A percentile compares a stretch with the other conserved stretches of the same genome.
Conservation (phyloP, 2,113 vertebrate species). For the Amphiprion percula region DNA sequence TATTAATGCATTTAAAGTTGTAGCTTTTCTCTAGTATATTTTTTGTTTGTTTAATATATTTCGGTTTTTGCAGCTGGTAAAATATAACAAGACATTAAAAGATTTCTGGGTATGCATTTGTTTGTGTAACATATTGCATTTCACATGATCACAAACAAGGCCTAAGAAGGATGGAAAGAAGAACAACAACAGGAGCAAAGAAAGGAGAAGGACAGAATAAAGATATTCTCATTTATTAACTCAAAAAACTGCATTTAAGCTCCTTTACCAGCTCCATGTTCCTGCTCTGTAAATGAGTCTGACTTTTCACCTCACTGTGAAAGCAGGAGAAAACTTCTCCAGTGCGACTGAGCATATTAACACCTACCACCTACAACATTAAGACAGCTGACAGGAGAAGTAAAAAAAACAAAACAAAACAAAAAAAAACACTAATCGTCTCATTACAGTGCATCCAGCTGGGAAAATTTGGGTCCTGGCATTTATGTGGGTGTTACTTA, state of each 20-base stretch:
- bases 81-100: too few species aligned
- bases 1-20: too few species aligned
- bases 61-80: too few species aligned
- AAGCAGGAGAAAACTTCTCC: not conserved
- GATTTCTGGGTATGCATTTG: too few species aligned
- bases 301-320: not conserved
- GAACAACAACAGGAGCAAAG: not conserved
- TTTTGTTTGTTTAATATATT: too few species aligned
- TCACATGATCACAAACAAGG: not conserved
- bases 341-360: not conserved
- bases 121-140: not conserved
- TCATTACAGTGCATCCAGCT: too few species aligned
- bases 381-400: too few species aligned
- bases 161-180: not conserved
- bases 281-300: not conserved
- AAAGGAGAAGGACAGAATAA: not conserved
- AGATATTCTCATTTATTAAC: not conserved
- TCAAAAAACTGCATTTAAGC: slow-evolving; percentile 8
- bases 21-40: too few species aligned
- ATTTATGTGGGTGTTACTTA: too few species aligned
- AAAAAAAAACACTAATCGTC: too few species aligned
- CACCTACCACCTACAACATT: not conserved
- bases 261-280: not conserved
- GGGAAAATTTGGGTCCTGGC: too few species aligned
- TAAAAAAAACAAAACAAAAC: too few species aligned